phyloP scores from a whole-genome alignment of 2,113 vertebrate genomes.

The Pseudorectes ferrugineus region DNA sequence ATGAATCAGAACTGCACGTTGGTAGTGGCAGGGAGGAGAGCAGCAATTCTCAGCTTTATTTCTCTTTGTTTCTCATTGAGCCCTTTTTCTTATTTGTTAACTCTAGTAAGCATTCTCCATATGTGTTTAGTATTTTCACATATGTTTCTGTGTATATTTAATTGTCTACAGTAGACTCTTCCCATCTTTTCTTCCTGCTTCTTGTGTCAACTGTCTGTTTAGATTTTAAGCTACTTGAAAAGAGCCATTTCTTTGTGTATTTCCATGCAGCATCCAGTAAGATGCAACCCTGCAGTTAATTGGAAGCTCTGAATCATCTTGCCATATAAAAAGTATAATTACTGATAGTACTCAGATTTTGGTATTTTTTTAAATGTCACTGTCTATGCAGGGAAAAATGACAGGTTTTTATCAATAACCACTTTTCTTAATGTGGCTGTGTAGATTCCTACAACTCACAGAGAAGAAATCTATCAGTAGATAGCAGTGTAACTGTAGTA shows the following conservation, averaged over 20 bases:
- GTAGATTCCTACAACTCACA: neutral
- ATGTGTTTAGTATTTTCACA: slow-evolving; percentile 3
- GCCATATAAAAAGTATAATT: neutral
- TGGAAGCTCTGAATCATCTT: neutral
- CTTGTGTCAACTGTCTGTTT: slow-evolving; percentile 15
- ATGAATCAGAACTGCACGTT: neutral
- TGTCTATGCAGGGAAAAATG: neutral
- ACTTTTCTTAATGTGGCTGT: neutral
- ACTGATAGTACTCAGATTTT: neutral
- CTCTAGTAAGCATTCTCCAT: neutral
- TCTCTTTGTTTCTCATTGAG: neutral
- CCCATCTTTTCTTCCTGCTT: neutral
- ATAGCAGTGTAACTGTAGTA: neutral
- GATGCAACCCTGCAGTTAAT: neutral
- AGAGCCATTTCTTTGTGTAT: neutral
- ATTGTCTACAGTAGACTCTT: slow-evolving; percentile 2
- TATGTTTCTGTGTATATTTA: slow-evolving; percentile 21
- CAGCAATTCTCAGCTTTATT: neutral
- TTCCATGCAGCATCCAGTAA: neutral
- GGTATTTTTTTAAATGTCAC: neutral
- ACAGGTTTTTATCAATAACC: neutral
- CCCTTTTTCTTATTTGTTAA: neutral
- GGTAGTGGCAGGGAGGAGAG: slow-evolving; percentile 8
- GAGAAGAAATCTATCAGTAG: neutral
- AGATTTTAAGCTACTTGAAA: neutral